A percentile compares a stretch with the other conserved stretches of the same genome.
Evolutionary conservation across 92 coral and sea anemone species (phyloP).

Genomic region (Epizoanthus ramosus): DNA sequence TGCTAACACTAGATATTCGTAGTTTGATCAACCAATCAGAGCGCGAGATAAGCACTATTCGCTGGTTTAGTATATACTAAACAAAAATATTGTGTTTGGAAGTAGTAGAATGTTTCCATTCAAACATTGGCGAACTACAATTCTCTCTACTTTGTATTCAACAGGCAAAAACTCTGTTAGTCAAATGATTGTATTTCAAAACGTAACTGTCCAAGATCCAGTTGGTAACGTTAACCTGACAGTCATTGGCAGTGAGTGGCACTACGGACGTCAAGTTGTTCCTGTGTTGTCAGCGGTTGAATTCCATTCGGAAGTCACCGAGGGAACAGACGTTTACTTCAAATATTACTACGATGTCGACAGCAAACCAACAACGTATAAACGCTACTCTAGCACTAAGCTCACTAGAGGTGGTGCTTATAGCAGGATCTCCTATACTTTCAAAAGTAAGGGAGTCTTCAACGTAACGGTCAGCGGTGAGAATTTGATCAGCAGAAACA

Average conservation of each 20-base stretch:
- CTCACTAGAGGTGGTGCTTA: conserved; percentile 45
- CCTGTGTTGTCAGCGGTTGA: conserved; percentile 49
- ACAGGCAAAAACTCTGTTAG: conserved; percentile 67
- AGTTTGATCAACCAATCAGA: too few relatives aligned
- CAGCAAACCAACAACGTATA: conserved; percentile 12
- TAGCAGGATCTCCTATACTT: conserved; percentile 48
- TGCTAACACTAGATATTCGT: too few relatives aligned
- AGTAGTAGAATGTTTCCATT: too few relatives aligned
- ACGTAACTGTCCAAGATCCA: conserved; percentile 77
- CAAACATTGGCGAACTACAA: too few relatives aligned
- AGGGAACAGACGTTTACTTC: conserved; percentile 72
- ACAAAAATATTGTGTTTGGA: too few relatives aligned
- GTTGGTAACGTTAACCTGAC: conserved; percentile 53
- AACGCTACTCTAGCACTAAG: conserved; percentile 30
- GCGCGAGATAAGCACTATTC: too few relatives aligned
- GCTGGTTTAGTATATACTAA: too few relatives aligned
- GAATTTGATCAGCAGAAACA: conserved; percentile 71
- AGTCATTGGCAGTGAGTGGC: conserved; percentile 40
- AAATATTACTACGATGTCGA: conserved; percentile 20
- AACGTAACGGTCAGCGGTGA: conserved; percentile 64
- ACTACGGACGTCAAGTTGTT: conserved; percentile 45
- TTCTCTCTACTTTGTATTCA: neutral
- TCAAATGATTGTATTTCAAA: conserved; percentile 71
- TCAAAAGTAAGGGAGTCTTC: conserved; percentile 42
- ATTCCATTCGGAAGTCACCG: conserved; percentile 48